These are phyloP conservation scores for Lamellibrachia luymesi DNA, from an alignment of 1,140 invertebrate genomes.

Conservation along the genomic window DNA sequence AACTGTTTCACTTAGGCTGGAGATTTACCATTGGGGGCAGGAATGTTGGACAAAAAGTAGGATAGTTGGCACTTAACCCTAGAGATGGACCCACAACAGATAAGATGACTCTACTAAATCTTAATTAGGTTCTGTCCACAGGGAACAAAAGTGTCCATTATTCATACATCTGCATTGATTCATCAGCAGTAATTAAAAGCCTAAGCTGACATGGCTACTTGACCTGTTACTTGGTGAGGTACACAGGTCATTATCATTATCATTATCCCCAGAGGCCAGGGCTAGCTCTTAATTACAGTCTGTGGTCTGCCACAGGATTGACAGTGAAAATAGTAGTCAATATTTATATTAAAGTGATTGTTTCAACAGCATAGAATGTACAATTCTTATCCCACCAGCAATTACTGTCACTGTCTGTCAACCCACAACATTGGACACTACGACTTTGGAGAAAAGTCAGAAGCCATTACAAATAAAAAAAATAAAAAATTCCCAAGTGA, in stretches of 20 bases:
- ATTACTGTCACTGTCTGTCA: too few species aligned
- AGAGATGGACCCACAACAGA: neutral
- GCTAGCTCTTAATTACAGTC: neutral
- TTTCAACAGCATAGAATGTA: neutral
- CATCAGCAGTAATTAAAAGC: neutral
- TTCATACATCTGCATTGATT: neutral
- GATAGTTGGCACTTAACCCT: neutral
- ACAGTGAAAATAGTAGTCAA: neutral
- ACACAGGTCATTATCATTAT: neutral
- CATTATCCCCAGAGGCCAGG: neutral
- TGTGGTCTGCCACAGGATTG: neutral
- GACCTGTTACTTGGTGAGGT: neutral
- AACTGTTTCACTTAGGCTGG: neutral
- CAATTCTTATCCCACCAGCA: too few species aligned
- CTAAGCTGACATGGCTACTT: neutral
- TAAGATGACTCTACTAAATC: neutral
- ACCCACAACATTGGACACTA: too few species aligned
- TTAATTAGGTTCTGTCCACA: neutral
- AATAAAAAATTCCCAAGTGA: too few species aligned
- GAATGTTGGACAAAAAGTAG: too few species aligned
- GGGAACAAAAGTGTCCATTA: neutral
- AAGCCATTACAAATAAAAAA: too few species aligned
- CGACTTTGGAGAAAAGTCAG: too few species aligned
- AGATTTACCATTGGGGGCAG: neutral
- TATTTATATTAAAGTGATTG: neutral